A percentile compares a stretch with the other conserved stretches of the same genome.
phyloP scores from a whole-genome alignment of 2,113 vertebrate genomes.

The Ptilonorhynchus violaceus region DNA sequence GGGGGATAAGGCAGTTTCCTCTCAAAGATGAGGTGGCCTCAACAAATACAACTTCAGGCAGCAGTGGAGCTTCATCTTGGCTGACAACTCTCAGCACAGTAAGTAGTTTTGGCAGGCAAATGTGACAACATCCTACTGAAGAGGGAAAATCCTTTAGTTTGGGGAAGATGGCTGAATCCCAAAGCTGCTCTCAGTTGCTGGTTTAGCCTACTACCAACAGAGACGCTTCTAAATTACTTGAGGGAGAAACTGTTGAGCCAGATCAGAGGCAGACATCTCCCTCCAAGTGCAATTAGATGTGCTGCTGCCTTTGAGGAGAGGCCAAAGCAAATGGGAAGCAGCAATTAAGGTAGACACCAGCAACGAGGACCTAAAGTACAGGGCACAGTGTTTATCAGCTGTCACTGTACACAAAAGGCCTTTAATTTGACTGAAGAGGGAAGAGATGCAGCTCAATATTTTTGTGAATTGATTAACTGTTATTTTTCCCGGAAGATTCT shows the following conservation, averaged over 20 bases:
- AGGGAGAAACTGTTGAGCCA: slow-evolving; percentile 23
- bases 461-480: background rate
- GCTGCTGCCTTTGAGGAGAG: slow-evolving; percentile 37
- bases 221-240: background rate
- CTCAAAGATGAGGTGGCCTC: background rate
- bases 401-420: background rate
- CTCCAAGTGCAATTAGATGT: background rate
- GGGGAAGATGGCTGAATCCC: background rate
- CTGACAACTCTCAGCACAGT: background rate
- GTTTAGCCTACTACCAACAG: background rate
- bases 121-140: slow-evolving; percentile 13
- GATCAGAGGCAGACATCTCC: slow-evolving; percentile 54
- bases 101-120: background rate
- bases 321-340: slow-evolving; percentile 11
- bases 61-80: background rate
- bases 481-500: background rate
- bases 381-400: background rate
- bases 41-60: background rate
- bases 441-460: background rate
- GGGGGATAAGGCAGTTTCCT: background rate
- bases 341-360: background rate
- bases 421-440: background rate
- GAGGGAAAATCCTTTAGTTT: background rate
- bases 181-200: background rate
- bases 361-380: background rate